Evolutionary conservation across 2,797 vertebrate genomes (phyloP).

Genomic region (Muscicapa striata): DNA sequence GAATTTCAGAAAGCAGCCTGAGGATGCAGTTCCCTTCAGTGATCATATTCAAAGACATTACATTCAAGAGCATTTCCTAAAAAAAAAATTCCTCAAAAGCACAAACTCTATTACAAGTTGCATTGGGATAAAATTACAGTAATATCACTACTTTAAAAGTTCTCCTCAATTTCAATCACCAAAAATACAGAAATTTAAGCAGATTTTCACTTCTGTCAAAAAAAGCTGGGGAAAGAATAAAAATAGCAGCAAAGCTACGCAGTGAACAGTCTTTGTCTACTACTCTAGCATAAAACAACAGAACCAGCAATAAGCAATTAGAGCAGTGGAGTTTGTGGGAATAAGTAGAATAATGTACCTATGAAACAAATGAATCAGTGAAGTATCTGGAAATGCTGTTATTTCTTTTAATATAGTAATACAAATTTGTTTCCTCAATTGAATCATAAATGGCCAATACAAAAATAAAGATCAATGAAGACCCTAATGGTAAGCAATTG

Average conservation of each 20-base stretch:
- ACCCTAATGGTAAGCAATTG: not conserved
- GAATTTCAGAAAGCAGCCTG: conserved; percentile 5
- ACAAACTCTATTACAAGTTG: not conserved
- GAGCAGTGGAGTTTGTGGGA: not conserved
- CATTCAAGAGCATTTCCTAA: not conserved
- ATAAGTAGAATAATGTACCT: not conserved
- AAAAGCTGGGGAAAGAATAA: not conserved
- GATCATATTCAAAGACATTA: not conserved
- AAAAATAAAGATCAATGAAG: not conserved
- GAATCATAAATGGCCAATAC: not conserved
- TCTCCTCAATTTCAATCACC: not conserved
- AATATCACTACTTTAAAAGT: not conserved
- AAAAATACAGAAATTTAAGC: not conserved
- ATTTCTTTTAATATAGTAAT: not conserved
- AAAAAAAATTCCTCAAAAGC: not conserved
- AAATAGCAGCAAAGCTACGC: not conserved
- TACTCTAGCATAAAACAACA: not conserved
- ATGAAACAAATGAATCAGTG: not conserved
- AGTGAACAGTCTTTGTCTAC: conserved; percentile 44
- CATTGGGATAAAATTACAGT: not conserved
- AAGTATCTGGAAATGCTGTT: not conserved
- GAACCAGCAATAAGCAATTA: not conserved
- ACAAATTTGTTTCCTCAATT: not conserved
- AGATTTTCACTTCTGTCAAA: not conserved
- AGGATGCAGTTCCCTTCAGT: not conserved